These are phyloP conservation scores for Tetranychus piercei DNA, from an alignment of 2,888 invertebrate species.

Conservation along the genomic window DNA sequence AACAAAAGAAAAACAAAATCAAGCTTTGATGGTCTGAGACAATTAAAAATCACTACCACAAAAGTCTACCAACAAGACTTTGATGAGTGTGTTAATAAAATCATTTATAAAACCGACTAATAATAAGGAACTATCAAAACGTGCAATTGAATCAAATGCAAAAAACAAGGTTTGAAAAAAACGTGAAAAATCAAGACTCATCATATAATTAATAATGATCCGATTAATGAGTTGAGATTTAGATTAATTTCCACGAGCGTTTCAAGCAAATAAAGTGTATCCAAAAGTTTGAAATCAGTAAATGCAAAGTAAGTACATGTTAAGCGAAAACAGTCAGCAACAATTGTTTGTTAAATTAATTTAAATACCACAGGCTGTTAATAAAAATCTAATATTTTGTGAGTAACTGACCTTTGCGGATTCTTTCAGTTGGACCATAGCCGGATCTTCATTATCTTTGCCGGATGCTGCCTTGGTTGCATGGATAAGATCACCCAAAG, in stretches of 20 bases:
- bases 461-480: conserved; percentile 95
- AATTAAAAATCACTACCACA: not conserved
- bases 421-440: conserved; percentile 88
- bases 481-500: conserved; percentile 82
- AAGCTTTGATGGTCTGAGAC: not conserved
- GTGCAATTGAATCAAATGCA: not conserved
- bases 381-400: not conserved
- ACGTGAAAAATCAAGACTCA: too few species aligned
- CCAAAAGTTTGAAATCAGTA: too few species aligned
- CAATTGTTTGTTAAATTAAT: too few species aligned
- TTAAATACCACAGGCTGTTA: not conserved
- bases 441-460: conserved; percentile 76
- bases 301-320: too few species aligned
- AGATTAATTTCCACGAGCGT: too few species aligned
- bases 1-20: not conserved
- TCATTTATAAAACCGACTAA: not conserved
- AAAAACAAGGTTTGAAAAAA: too few species aligned
- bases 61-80: not conserved
- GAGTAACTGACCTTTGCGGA: conserved; percentile 58
- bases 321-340: too few species aligned
- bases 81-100: not conserved
- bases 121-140: not conserved
- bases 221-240: too few species aligned
- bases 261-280: too few species aligned
- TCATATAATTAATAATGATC: too few species aligned